Evolutionary conservation across 2,888 invertebrate genomes (phyloP), one percentile per base, ranked within the genome.

Genomic region (Hermaeophaga mercurialis): DNA sequence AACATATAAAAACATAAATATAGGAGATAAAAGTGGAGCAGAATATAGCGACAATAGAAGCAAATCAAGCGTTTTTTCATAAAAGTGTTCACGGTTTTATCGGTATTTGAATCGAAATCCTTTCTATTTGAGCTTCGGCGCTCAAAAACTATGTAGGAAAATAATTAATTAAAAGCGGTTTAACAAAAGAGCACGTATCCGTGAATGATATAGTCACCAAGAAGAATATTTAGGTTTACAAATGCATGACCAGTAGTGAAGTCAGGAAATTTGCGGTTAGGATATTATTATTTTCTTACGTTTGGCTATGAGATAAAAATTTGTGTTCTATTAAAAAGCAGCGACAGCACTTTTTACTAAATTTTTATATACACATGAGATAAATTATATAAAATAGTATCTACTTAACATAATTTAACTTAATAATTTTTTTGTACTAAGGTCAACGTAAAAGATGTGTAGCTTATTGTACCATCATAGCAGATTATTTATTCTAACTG

Each of bases 191-290:
- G 45, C 60, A 61, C 60, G 60, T 61, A 57, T 49, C 49, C 34
- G 50, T 61, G 55, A 61, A 61, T 52, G 60, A 61, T 52, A 47
- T 45, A 50, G 56, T 56, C 39, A 50, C 45, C 46, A 47, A n/a
- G 39, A 39, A 36, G 50, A 52, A 56, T 50, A 56, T 56, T 56
- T 56, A 54, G 50, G 56, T 50, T 58, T 56, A 53, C 50, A 38
- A 57, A 58, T 52, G 61, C 44, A 48, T 54, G 50, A 56, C 59
- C 59, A 47, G 57, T 55, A 56, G 59, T 54, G 38, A 49, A 49
- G 46, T 56, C 62, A 59, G 59, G 59, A 62, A 59, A 62, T 62
- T 62, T 62, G 62, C 59, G 62, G 62, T 62, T 43, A 47, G 50
- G 57, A 47, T 46, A 48, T 60, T 58, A 62, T 62, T 59, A 56